phyloP scores from a whole-genome alignment of 2,888 invertebrate species.

The Elegia similella region DNA sequence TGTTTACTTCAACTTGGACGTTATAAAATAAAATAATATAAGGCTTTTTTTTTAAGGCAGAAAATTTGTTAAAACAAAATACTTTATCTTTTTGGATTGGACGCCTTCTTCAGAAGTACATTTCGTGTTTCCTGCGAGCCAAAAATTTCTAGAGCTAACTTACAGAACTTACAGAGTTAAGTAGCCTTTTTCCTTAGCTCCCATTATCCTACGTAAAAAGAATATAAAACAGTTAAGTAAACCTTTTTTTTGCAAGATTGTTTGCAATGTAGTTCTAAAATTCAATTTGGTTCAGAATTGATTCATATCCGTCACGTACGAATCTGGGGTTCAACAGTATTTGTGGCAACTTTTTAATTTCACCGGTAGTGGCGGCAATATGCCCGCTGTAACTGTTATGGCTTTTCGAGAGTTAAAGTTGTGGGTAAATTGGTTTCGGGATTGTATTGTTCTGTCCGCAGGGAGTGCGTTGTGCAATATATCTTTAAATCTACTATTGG shows the following conservation, averaged over 20 bases:
- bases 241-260: background rate
- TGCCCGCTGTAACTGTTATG: constrained; percentile 37
- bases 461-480: constrained; percentile 1
- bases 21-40: too few relatives aligned
- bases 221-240: background rate
- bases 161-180: too few relatives aligned
- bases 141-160: too few relatives aligned
- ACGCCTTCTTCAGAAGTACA: too few relatives aligned
- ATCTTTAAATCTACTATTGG: background rate
- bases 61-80: too few relatives aligned
- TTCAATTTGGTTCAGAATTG: background rate
- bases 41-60: too few relatives aligned
- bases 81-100: too few relatives aligned
- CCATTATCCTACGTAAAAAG: background rate
- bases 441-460: constrained; percentile 11
- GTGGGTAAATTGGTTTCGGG: constrained; percentile 18
- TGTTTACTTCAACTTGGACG: too few relatives aligned
- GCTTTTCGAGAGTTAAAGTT: constrained; percentile 24
- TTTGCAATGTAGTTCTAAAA: background rate
- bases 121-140: too few relatives aligned
- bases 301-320: background rate
- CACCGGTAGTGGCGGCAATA: constrained; percentile 36
- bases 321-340: constrained; percentile 22
- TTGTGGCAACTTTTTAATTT: constrained; percentile 54
- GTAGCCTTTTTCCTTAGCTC: too few relatives aligned